phyloP scores from a whole-genome alignment of 2,113 vertebrate species.

The Hemiprocne comata region DNA sequence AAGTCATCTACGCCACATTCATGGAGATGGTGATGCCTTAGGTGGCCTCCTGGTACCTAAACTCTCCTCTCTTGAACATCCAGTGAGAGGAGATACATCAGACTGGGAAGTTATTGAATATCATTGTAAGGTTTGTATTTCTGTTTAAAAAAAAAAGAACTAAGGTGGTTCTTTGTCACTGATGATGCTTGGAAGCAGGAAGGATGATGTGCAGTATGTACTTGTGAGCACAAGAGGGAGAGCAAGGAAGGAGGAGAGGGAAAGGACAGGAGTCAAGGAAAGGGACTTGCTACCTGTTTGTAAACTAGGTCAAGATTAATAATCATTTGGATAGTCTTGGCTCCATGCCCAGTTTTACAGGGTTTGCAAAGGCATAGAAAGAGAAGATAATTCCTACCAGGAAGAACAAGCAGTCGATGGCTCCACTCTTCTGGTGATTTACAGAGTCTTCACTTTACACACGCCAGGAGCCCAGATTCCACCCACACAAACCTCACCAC shows the following conservation, averaged over 20 bases:
- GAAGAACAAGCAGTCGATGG: not conserved
- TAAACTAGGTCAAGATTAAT: not conserved
- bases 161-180: not conserved
- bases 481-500: not conserved
- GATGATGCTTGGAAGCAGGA: not conserved
- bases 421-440: not conserved
- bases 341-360: not conserved
- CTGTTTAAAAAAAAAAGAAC: not conserved
- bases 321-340: not conserved
- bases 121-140: not conserved
- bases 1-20: not conserved
- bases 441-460: not conserved
- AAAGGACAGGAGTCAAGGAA: not conserved
- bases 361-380: not conserved
- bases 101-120: not conserved
- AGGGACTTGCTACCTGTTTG: not conserved
- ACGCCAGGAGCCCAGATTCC: not conserved
- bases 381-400: not conserved
- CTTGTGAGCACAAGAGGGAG: conserved; percentile 65
- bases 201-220: not conserved
- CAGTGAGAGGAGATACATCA: accelerated
- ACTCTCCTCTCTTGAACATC: not conserved
- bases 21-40: not conserved
- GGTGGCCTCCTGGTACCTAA: not conserved
- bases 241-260: conserved; percentile 37